These are phyloP conservation scores for Orthonevra nobilis DNA, from an alignment of 2,888 invertebrate species.

Conservation along the genomic window DNA sequence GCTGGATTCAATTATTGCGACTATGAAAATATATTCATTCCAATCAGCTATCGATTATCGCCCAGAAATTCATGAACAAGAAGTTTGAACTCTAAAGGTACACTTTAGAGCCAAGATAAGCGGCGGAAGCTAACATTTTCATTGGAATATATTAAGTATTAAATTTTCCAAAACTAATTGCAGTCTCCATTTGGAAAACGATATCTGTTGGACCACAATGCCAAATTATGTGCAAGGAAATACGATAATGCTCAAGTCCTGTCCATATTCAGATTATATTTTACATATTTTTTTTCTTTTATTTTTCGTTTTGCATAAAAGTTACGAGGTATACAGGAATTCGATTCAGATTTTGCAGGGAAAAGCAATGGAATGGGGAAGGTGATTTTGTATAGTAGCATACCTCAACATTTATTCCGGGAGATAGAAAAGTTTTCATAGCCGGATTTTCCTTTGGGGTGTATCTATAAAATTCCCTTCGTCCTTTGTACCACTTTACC, in stretches of 20 bases:
- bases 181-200: conserved; percentile 48
- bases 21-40: too few relatives aligned
- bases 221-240: not conserved
- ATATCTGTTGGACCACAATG: not conserved
- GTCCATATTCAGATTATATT: conserved; percentile 4
- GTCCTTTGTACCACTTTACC: conserved; percentile 93
- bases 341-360: conserved; percentile 35
- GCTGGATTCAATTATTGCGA: too few relatives aligned
- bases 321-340: conserved; percentile 30
- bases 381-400: conserved; percentile 72
- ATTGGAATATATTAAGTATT: conserved; percentile 10
- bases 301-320: conserved; percentile 4
- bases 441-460: conserved; percentile 86
- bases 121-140: not conserved
- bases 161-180: conserved; percentile 58
- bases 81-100: too few relatives aligned
- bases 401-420: conserved; percentile 84
- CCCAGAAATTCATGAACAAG: too few relatives aligned
- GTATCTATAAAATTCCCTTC: conserved; percentile 91
- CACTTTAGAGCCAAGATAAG: too few relatives aligned
- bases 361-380: not conserved
- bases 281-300: too few relatives aligned
- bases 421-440: conserved; percentile 84
- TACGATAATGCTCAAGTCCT: conserved; percentile 13
- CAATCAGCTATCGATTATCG: too few relatives aligned